A percentile compares a stretch with the other conserved stretches of the same genome.
phyloP scores from a whole-genome alignment of 2,797 vertebrate genomes.

The Paguma larvata region DNA sequence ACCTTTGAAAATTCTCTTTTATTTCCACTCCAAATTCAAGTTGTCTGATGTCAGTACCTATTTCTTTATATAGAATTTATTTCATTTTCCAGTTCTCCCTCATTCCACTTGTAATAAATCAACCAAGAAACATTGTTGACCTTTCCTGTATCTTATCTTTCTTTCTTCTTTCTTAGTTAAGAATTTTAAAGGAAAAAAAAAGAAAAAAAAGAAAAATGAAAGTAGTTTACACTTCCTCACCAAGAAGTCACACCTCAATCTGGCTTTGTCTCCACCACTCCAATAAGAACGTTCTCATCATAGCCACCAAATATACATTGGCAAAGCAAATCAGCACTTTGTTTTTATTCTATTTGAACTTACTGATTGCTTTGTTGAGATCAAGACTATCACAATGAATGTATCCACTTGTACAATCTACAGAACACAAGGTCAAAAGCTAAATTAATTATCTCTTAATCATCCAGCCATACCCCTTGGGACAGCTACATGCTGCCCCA shows the following conservation, averaged over 20 bases:
- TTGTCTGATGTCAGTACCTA: slow-evolving; percentile 19
- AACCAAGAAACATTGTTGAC: slow-evolving; percentile 24
- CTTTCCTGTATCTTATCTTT: neutral
- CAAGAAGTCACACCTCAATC: neutral
- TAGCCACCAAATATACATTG: neutral
- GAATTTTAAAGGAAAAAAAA: neutral
- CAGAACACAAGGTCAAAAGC: neutral
- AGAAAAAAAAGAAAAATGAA: neutral
- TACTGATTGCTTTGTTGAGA: neutral
- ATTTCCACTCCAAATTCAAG: neutral
- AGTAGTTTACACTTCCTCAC: neutral
- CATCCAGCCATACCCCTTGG: neutral
- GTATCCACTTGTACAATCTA: neutral
- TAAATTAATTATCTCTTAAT: neutral
- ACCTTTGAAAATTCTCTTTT: slow-evolving; percentile 26
- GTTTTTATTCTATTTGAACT: slow-evolving; percentile 10
- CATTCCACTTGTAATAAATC: slow-evolving; percentile 63
- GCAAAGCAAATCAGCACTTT: neutral
- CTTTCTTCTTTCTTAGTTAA: slow-evolving; percentile 38
- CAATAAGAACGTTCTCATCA: neutral
- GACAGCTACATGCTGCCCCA: neutral
- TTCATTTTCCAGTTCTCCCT: slow-evolving; percentile 31
- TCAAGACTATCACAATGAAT: neutral
- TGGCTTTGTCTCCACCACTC: neutral
- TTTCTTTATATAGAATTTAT: slow-evolving; percentile 50